Base-by-base conservation (phyloP, 1,140 invertebrate species). In the Berghia stephanieae region DNA sequence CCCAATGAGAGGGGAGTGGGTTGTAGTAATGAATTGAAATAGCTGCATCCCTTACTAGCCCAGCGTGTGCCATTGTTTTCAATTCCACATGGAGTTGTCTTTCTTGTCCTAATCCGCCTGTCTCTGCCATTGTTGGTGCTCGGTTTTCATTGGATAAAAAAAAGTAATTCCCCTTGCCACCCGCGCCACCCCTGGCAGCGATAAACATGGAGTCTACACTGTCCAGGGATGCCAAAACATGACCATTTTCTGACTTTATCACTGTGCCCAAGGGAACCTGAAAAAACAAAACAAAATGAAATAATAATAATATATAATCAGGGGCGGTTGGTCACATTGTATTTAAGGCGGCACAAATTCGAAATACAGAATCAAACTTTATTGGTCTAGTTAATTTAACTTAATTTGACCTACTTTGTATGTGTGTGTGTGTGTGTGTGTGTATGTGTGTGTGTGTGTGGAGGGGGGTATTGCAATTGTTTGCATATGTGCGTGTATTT, bases 91-190 rank as follows among this genome's bases (percentile, higher is more conserved):
- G 88, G 18, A 90, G 81, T 0, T 43, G 85, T 5, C 91, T 85
- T 6, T 90, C 89, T 91, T 99, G 97, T 3, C 98, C 98, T 13
- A 83, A 44, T 0, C 94, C 98, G 0, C 98, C 98, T 84, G 92
- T 92, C 90, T 99, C 97, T 43, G 95, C 94, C 78, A 97, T 92
- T 78, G 92, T 89, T 6, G 98, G 98, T 38, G 94, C 92, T 85
- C 97, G 94, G 79, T 95, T 92, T 27, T 92, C 92, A 83, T 95
- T 93, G 0, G 94, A 93, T 31, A 94, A 91, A 88, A 98, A 99
- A 90, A 95, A 98, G 73, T 93, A 91, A 90, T 99, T 99, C 5
- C 98, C 98, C 88, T 95, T 94, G 0, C 98, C 98, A 6, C 98
- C 98, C 0, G 95, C 93, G 36, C 98, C 98, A 2, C 98, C 98